These are phyloP conservation scores for Pollenia angustigena DNA, from an alignment of 2,888 invertebrate species.

Conservation along the genomic window DNA sequence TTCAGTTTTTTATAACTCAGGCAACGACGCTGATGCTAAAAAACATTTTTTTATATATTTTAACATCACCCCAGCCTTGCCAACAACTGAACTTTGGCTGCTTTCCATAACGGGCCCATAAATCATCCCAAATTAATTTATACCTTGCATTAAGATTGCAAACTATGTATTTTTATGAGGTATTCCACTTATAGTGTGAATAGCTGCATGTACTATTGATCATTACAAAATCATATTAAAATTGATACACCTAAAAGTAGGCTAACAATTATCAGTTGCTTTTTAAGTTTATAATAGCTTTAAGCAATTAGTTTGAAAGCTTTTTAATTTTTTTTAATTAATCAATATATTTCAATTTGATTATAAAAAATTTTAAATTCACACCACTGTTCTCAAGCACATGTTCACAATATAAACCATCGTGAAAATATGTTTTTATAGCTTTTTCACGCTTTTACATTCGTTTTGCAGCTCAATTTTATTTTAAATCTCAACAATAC, in stretches of 20 bases:
- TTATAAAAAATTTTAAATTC: conserved; percentile 23
- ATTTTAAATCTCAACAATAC: conserved; percentile 62
- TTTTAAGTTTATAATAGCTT: background rate
- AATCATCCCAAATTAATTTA: too few relatives aligned
- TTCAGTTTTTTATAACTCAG: too few relatives aligned
- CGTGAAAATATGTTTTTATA: conserved; percentile 58
- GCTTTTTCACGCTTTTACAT: conserved; percentile 49
- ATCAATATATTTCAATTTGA: conserved; percentile 54
- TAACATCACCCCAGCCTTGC: too few relatives aligned
- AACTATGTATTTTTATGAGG: too few relatives aligned
- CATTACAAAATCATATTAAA: background rate
- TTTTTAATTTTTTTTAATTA: too few relatives aligned
- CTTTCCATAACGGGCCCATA: too few relatives aligned
- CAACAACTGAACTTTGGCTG: too few relatives aligned
- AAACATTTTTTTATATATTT: too few relatives aligned
- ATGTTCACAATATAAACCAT: conserved; percentile 44
- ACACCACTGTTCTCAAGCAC: background rate
- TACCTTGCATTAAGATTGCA: too few relatives aligned
- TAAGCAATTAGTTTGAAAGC: conserved; percentile 64
- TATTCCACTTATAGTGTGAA: too few relatives aligned
- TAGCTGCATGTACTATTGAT: too few relatives aligned
- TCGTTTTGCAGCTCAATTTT: conserved; percentile 28
- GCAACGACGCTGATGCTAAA: too few relatives aligned
- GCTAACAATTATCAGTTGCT: conserved; percentile 2
- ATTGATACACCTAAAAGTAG: conserved; percentile 43